Conservation (phyloP, 1,140 invertebrate genomes). For the Kradibia gibbosae region DNA sequence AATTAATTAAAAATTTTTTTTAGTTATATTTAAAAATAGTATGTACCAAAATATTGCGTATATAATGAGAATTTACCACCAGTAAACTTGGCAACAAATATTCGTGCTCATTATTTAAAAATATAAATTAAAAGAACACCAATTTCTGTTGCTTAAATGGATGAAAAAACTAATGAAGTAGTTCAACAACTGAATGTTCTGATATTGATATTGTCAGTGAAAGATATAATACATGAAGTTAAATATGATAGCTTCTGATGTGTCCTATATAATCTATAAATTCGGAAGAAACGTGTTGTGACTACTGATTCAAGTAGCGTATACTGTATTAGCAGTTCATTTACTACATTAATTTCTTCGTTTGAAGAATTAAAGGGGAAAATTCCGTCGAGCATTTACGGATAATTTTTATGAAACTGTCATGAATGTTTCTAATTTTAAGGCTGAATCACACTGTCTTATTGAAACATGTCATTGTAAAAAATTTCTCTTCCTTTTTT, state of each 20-base stretch:
- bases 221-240: not conserved
- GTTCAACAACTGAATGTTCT: not conserved
- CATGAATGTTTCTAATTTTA: slow-evolving; percentile 14
- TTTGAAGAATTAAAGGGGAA: not conserved
- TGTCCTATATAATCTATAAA: not conserved
- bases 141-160: slow-evolving; percentile 29
- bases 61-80: too few species aligned
- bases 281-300: slow-evolving; percentile 9
- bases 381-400: not conserved
- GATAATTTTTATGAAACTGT: slow-evolving; percentile 19
- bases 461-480: slow-evolving; percentile 5
- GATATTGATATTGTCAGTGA: too few species aligned
- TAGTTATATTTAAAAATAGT: too few species aligned
- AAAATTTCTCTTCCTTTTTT: slow-evolving; percentile 21
- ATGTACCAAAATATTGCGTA: too few species aligned
- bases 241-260: not conserved
- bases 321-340: not conserved
- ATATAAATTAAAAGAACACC: slow-evolving; percentile 1
- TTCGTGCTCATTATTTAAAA: too few species aligned
- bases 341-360: slow-evolving; percentile 3
- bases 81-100: too few species aligned
- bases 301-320: not conserved
- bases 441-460: not conserved
- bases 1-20: too few species aligned
- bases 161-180: slow-evolving; percentile 1